Conservation (phyloP, 2,113 vertebrate species). For the Odontesthes bonariensis region DNA sequence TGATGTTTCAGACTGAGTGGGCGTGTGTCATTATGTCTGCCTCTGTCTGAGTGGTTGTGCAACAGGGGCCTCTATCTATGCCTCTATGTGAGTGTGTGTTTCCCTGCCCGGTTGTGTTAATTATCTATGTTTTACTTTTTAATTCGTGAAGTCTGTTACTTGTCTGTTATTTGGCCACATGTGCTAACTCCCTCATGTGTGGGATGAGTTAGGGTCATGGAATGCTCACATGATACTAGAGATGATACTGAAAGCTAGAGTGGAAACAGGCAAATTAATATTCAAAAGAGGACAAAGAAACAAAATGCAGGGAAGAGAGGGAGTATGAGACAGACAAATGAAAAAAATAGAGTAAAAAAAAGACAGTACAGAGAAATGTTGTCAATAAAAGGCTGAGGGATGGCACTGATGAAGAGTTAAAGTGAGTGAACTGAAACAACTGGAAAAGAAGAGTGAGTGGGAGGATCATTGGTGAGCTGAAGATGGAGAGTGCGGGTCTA, state of each 20-base stretch:
- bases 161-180: slow-evolving; percentile 17
- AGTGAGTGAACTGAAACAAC: slow-evolving; percentile 6
- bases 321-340: not conserved
- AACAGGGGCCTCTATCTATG: not conserved
- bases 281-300: not conserved
- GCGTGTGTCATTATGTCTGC: slow-evolving; percentile 25
- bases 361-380: not conserved
- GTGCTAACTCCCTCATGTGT: slow-evolving; percentile 25
- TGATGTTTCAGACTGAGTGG: slow-evolving; percentile 9
- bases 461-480: slow-evolving; percentile 54
- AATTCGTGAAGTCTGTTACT: slow-evolving; percentile 17
- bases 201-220: too few relatives aligned
- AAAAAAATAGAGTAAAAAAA: not conserved
- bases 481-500: slow-evolving; percentile 36
- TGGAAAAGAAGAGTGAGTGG: slow-evolving; percentile 26
- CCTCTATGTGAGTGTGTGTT: slow-evolving; percentile 2
- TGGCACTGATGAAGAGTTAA: slow-evolving; percentile 11
- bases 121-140: not conserved
- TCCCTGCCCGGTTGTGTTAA: not conserved
- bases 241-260: not conserved
- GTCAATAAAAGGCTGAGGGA: not conserved
- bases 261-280: not conserved
- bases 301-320: not conserved
- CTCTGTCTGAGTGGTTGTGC: slow-evolving; percentile 26
- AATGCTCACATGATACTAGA: too few relatives aligned